Conservation (phyloP, 2,113 vertebrate genomes). For the Bambusicola thoracicus region DNA sequence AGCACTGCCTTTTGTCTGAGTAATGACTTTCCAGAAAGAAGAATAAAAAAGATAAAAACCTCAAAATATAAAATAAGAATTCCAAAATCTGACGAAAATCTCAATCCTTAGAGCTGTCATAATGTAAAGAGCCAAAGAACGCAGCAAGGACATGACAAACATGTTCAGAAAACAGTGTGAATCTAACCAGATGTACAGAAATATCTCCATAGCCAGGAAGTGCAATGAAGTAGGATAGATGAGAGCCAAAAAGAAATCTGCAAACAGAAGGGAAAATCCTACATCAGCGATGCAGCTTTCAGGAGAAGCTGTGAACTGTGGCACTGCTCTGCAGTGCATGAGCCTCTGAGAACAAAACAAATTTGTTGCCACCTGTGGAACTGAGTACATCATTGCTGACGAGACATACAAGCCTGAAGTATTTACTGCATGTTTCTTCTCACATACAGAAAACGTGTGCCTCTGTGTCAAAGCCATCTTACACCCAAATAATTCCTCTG, state of each 20-base stretch:
- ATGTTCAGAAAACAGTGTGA: background rate
- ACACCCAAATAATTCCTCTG: background rate
- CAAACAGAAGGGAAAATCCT: background rate
- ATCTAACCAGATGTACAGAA: background rate
- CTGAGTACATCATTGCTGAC: accelerated
- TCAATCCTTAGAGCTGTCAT: background rate
- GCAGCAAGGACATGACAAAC: background rate
- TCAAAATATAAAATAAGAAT: background rate
- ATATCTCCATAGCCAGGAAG: background rate
- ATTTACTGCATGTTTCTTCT: background rate
- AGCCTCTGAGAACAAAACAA: background rate
- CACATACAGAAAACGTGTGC: background rate
- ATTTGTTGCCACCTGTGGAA: background rate
- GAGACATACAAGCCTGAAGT: background rate
- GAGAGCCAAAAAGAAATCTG: background rate
- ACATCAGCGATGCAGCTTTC: background rate
- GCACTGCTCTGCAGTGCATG: background rate
- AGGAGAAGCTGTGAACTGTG: background rate
- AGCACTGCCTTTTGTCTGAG: background rate
- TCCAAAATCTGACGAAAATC: background rate
- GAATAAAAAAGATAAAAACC: background rate
- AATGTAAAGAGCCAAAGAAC: background rate
- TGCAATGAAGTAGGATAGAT: background rate
- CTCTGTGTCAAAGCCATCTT: background rate
- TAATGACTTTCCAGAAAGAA: background rate